Conservation (phyloP, 2,113 vertebrate species). For the Galbula dea region DNA sequence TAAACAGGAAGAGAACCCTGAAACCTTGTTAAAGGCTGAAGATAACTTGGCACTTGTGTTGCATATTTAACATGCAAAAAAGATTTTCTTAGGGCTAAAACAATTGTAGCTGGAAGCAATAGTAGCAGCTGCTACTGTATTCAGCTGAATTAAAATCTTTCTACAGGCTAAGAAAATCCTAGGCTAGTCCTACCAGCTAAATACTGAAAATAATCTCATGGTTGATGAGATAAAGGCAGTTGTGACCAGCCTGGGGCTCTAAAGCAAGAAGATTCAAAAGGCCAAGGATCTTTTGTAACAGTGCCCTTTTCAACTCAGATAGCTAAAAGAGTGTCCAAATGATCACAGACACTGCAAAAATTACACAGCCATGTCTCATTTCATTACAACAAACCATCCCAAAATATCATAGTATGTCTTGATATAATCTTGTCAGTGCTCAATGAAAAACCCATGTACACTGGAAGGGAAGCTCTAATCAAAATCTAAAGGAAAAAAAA, state of each 20-base stretch:
- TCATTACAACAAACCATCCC: background rate
- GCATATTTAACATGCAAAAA: conserved; percentile 43
- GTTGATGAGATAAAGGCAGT: conserved; percentile 4
- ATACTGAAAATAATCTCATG: conserved; percentile 7
- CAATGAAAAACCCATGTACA: background rate
- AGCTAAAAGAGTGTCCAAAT: background rate
- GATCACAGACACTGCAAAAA: background rate
- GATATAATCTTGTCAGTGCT: background rate
- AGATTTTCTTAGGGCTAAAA: background rate
- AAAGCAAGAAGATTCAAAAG: background rate
- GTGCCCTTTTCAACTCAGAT: background rate
- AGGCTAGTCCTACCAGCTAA: conserved; percentile 9
- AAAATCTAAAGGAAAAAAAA: background rate
- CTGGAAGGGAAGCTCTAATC: background rate
- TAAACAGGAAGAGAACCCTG: background rate
- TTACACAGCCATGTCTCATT: background rate
- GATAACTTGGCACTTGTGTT: background rate
- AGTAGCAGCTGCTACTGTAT: background rate
- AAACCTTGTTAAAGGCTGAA: conserved; percentile 2
- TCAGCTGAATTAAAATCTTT: conserved; percentile 35
- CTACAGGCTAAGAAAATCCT: background rate
- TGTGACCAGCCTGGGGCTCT: background rate
- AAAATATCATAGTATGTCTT: background rate
- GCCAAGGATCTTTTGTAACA: background rate
- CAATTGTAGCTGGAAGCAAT: background rate